These are phyloP conservation scores for Conchocele bisecta DNA, from an alignment of 2,888 invertebrate species.

Conservation along the genomic window DNA sequence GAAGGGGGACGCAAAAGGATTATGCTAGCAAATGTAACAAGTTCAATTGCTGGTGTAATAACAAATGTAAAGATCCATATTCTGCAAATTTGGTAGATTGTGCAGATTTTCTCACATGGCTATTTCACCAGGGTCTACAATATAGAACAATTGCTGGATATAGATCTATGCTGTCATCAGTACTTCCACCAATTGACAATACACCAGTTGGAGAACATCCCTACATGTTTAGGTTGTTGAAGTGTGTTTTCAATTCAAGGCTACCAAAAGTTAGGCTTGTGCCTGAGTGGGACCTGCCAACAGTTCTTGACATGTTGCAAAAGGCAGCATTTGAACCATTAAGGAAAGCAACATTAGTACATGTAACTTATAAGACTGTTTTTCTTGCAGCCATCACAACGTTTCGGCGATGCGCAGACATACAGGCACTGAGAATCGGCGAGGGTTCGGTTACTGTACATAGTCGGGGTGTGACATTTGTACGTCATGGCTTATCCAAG, in stretches of 20 bases:
- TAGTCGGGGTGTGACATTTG: conserved; percentile 23
- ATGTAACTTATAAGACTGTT: background rate
- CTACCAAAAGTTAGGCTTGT: background rate
- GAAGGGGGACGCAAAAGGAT: conserved; percentile 12
- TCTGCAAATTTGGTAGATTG: background rate
- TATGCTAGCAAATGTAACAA: conserved; percentile 7
- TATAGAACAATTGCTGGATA: too few species aligned
- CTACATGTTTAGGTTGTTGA: conserved; percentile 1
- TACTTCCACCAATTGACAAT: too few species aligned
- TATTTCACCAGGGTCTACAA: background rate
- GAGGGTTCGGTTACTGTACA: too few species aligned
- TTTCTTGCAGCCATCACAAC: conserved; percentile 26
- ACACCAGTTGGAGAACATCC: conserved; percentile 7
- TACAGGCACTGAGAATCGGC: conserved; percentile 22
- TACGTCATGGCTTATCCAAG: conserved; percentile 8
- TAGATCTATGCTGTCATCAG: too few species aligned
- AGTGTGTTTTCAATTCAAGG: conserved; percentile 1
- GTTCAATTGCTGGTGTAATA: conserved; percentile 12
- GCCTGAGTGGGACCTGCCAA: conserved; percentile 4
- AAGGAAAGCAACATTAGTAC: background rate
- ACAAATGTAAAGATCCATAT: conserved; percentile 10
- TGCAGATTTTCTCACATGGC: background rate
- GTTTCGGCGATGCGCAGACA: conserved; percentile 22
- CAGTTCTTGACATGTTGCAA: background rate
- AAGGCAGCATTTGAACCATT: conserved; percentile 6